These are phyloP conservation scores for Nesometra sesokonis DNA, from an alignment of 35 echinoderm and acorn worm genomes.

Conservation along the genomic window DNA sequence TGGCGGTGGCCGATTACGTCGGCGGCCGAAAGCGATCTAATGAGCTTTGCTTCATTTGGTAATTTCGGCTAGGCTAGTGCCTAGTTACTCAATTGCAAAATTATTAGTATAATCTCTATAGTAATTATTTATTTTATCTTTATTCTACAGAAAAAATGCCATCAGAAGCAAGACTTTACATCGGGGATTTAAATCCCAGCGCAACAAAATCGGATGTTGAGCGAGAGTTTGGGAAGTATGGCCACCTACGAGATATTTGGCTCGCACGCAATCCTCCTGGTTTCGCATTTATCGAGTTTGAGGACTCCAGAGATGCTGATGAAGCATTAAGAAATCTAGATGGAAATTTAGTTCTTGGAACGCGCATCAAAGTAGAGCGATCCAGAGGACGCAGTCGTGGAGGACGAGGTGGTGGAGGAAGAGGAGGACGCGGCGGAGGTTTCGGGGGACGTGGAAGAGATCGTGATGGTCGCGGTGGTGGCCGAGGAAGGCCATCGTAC, in stretches of 20 bases:
- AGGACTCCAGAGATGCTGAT: constrained; percentile 56
- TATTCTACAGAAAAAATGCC: constrained; percentile 21
- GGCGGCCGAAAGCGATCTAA: too few species aligned
- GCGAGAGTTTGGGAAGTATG: constrained; percentile 64
- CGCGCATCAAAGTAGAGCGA: constrained; percentile 73
- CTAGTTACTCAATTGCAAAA: too few species aligned
- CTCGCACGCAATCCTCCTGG: constrained; percentile 90
- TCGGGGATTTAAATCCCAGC: constrained; percentile 46
- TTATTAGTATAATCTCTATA: too few species aligned
- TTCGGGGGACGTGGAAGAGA: constrained; percentile 39
- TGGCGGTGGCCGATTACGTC: too few species aligned
- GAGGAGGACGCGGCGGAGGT: constrained; percentile 43
- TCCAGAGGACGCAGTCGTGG: constrained; percentile 48
- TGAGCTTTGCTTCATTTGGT: too few species aligned
- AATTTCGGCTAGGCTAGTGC: too few species aligned
- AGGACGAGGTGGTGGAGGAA: constrained; percentile 54
- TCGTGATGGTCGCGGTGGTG: constrained; percentile 28
- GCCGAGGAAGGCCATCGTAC: constrained; percentile 29
- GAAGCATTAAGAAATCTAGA: constrained; percentile 53
- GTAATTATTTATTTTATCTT: neutral
- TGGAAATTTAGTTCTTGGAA: constrained; percentile 53
- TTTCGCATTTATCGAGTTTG: constrained; percentile 92
- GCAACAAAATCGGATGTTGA: constrained; percentile 68
- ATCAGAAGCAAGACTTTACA: constrained; percentile 75
- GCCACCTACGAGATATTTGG: constrained; percentile 72